Percentiles rank a stretch among this genome's conserved stretches.
These are phyloP conservation scores for Drosophila ohnishii DNA, from an alignment of 1,140 invertebrate species.

Conservation along the genomic window DNA sequence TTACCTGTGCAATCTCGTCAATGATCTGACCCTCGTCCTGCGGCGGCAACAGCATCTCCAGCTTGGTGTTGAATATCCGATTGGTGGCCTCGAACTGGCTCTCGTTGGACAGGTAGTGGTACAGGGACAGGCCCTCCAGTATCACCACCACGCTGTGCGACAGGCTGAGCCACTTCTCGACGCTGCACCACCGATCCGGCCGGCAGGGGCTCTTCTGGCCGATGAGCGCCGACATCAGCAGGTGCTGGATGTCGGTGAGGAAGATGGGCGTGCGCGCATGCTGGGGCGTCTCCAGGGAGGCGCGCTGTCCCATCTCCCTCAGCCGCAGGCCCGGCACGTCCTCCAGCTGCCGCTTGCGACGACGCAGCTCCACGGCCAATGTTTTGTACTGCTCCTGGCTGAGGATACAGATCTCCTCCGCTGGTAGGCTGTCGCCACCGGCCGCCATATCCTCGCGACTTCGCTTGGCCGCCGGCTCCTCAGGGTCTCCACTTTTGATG, in stretches of 20 bases:
- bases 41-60: conserved; percentile 90
- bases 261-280: conserved; percentile 89
- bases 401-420: conserved; percentile 51
- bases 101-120: conserved; percentile 88
- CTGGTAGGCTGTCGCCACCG: conserved; percentile 55
- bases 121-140: conserved; percentile 89
- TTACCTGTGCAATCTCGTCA: conserved; percentile 88
- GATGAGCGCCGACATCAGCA: conserved; percentile 90
- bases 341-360: conserved; percentile 84
- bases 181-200: conserved; percentile 90
- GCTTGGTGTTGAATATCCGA: conserved; percentile 85
- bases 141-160: conserved; percentile 89
- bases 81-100: conserved; percentile 86
- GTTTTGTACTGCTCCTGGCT: conserved; percentile 84
- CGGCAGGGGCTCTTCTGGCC: conserved; percentile 88
- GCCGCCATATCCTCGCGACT: conserved; percentile 34
- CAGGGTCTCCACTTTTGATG: conserved; percentile 2
- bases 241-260: conserved; percentile 91
- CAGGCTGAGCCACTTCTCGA: conserved; percentile 89
- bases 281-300: conserved; percentile 84
- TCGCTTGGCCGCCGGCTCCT: conserved; percentile 47
- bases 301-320: conserved; percentile 86
- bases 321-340: conserved; percentile 85
- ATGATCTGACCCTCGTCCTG: conserved; percentile 88
- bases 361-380: conserved; percentile 84